Conservation (phyloP, 2,797 vertebrate species). For the Cossypha dichroa region DNA sequence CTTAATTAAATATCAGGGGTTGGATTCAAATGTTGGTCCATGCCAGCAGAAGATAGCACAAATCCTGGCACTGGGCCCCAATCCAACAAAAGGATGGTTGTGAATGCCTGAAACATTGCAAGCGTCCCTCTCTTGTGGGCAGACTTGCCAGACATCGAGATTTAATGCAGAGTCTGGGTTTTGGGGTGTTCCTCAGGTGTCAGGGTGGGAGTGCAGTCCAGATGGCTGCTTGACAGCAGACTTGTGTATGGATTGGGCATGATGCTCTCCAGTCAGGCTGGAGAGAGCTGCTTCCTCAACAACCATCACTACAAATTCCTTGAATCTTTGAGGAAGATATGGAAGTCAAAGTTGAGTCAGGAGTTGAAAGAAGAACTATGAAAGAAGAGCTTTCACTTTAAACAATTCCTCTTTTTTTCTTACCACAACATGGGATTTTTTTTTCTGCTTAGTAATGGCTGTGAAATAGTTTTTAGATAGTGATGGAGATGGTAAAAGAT, state of each 20-base stretch:
- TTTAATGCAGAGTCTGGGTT: not conserved
- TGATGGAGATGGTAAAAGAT: not conserved
- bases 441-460: not conserved
- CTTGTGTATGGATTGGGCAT: not conserved
- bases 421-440: not conserved
- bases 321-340: not conserved
- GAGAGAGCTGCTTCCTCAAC: not conserved
- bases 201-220: not conserved
- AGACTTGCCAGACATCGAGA: not conserved
- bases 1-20: constrained; percentile 48
- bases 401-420: not conserved
- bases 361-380: not conserved
- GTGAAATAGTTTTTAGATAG: not conserved
- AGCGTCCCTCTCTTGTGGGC: not conserved
- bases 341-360: not conserved
- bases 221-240: not conserved
- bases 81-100: not conserved
- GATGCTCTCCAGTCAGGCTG: not conserved
- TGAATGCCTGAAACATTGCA: not conserved
- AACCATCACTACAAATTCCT: not conserved
- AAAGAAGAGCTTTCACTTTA: not conserved
- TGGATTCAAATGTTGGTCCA: constrained; percentile 1
- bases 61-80: not conserved
- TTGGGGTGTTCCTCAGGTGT: not conserved
- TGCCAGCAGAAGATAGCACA: constrained; percentile 36